phyloP scores from a whole-genome alignment of 2,888 invertebrate genomes.

The Rhopalosiphum nymphaeae region DNA sequence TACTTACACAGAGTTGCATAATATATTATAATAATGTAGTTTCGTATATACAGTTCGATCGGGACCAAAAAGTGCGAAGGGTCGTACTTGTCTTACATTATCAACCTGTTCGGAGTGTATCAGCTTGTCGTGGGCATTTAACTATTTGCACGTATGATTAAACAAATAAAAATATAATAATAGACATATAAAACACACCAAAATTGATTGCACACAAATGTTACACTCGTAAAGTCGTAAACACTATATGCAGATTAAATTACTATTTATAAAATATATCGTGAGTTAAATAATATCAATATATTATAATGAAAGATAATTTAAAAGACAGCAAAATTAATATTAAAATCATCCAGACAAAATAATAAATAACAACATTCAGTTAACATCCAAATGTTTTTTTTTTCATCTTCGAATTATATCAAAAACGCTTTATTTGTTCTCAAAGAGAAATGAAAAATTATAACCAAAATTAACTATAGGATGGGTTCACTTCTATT shows the following conservation, averaged over 20 bases:
- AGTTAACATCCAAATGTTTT: neutral
- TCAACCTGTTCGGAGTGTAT: neutral
- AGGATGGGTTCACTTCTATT: neutral
- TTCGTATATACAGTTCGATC: neutral
- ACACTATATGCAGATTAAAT: neutral
- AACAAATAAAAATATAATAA: neutral
- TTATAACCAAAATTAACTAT: neutral
- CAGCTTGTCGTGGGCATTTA: neutral
- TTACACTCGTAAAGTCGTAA: neutral
- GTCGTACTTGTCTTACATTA: neutral
- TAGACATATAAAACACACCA: neutral
- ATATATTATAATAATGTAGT: neutral
- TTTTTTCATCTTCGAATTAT: neutral
- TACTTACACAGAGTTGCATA: neutral
- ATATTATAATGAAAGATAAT: neutral
- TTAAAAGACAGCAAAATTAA: neutral
- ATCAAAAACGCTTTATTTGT: neutral
- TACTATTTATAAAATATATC: neutral
- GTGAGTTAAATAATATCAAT: neutral
- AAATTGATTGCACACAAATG: neutral
- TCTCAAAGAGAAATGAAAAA: neutral
- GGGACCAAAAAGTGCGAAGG: neutral
- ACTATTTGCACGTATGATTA: neutral
- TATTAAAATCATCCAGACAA: neutral
- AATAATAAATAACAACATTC: neutral